These are phyloP conservation scores for Endotricha flammealis DNA, from an alignment of 2,888 invertebrate species.

Conservation along the genomic window DNA sequence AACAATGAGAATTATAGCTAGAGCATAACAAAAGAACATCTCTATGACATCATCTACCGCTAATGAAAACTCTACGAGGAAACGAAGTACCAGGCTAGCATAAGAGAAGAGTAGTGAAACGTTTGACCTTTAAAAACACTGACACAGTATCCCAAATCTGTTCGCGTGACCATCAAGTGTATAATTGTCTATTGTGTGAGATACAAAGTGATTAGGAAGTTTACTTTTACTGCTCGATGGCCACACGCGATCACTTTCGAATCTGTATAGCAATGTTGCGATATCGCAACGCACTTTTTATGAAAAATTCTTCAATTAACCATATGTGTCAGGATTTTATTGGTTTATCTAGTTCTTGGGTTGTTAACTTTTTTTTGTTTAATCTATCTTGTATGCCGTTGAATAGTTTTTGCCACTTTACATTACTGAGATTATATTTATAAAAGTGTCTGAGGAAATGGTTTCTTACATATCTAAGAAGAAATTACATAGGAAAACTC, in stretches of 20 bases:
- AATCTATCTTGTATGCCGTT: too few relatives aligned
- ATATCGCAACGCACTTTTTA: conserved; percentile 6
- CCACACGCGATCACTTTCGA: conserved; percentile 69
- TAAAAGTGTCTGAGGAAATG: too few relatives aligned
- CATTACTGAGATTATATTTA: too few relatives aligned
- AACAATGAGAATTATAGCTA: too few relatives aligned
- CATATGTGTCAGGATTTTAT: not conserved
- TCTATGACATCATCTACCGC: too few relatives aligned
- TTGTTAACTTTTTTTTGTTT: not conserved
- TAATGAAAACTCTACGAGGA: too few relatives aligned
- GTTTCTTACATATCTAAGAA: too few relatives aligned
- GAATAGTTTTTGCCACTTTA: too few relatives aligned
- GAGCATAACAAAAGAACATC: too few relatives aligned
- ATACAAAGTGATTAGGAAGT: conserved; percentile 61
- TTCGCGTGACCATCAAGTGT: conserved; percentile 35
- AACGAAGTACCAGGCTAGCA: too few relatives aligned
- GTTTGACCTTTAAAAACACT: conserved; percentile 6
- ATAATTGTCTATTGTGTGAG: conserved; percentile 41
- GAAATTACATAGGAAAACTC: too few relatives aligned
- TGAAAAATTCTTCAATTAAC: conserved; percentile 5
- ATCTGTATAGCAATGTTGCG: conserved; percentile 41
- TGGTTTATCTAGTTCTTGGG: not conserved
- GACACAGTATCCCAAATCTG: conserved; percentile 14
- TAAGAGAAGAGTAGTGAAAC: conserved; percentile 1
- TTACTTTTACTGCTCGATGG: conserved; percentile 57